phyloP scores from a whole-genome alignment of 92 coral and sea anemone genomes.

The Galaxea fascicularis region DNA sequence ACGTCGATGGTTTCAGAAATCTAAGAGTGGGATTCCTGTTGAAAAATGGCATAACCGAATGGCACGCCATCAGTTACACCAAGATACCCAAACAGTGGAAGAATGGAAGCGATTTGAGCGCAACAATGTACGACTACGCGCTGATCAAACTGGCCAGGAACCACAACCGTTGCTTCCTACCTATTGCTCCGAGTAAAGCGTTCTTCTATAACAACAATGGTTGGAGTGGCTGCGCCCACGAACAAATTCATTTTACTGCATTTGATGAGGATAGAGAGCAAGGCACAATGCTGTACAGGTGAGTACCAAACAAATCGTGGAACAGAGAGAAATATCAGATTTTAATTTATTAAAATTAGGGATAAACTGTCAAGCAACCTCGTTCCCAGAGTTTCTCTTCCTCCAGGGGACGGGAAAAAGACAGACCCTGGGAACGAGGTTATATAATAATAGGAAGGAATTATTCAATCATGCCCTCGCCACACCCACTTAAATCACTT shows the following conservation, averaged over 20 bases:
- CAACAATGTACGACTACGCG: constrained; percentile 90
- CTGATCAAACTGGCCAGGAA: constrained; percentile 72
- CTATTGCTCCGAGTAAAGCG: constrained; percentile 81
- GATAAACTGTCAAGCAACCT: too few relatives aligned
- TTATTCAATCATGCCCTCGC: too few relatives aligned
- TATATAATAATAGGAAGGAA: too few relatives aligned
- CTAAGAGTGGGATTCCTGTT: constrained; percentile 84
- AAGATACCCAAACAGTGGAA: constrained; percentile 87
- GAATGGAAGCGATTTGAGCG: constrained; percentile 77
- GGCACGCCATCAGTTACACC: constrained; percentile 58
- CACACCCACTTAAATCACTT: background rate
- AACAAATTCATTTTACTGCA: constrained; percentile 85
- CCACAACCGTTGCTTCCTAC: constrained; percentile 78
- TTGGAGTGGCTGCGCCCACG: constrained; percentile 31
- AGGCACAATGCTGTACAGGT: constrained; percentile 94
- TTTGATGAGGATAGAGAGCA: constrained; percentile 93
- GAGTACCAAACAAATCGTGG: background rate
- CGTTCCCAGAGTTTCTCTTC: too few relatives aligned
- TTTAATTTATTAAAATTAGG: background rate
- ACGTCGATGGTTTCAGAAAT: constrained; percentile 72
- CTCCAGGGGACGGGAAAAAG: too few relatives aligned
- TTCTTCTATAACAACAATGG: background rate
- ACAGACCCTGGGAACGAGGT: too few relatives aligned
- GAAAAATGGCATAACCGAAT: constrained; percentile 58
- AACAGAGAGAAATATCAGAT: background rate